These are phyloP conservation scores for Sorex araneus DNA, from an alignment of 2,113 vertebrate species.

Conservation along the genomic window DNA sequence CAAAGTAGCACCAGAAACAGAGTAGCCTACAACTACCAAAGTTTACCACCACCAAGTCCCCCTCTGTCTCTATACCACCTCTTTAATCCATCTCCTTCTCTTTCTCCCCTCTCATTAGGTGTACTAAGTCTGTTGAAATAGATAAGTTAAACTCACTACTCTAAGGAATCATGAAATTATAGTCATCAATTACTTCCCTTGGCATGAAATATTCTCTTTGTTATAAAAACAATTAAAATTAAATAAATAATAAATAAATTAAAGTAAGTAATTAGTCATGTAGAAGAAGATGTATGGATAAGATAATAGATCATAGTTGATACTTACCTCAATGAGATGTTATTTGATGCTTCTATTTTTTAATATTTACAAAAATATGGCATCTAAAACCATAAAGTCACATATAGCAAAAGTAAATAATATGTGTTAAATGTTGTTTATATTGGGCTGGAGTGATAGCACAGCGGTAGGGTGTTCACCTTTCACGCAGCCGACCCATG, in stretches of 20 bases:
- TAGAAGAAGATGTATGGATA: background rate
- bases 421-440: background rate
- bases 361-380: slow-evolving; percentile 14
- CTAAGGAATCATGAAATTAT: slow-evolving; percentile 15
- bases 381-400: slow-evolving; percentile 22
- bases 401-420: background rate
- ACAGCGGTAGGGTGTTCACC: too few species aligned
- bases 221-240: slow-evolving; percentile 48
- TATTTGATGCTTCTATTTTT: background rate
- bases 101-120: too few species aligned
- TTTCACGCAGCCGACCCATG: too few species aligned
- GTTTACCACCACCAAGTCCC: too few species aligned
- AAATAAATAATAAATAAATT: too few species aligned
- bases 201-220: rapidly evolving
- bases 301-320: background rate
- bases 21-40: too few species aligned
- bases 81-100: too few species aligned
- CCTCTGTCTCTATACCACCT: too few species aligned
- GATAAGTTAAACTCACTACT: background rate
- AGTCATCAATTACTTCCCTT: background rate
- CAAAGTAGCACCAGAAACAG: too few species aligned
- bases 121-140: background rate
- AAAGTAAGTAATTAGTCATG: too few species aligned
- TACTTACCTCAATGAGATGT: background rate
- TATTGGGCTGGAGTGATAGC: too few species aligned